Evolutionary conservation across 2,888 invertebrate genomes (phyloP), one percentile per base, ranked within the genome.

Genomic region (Amiota communis): DNA sequence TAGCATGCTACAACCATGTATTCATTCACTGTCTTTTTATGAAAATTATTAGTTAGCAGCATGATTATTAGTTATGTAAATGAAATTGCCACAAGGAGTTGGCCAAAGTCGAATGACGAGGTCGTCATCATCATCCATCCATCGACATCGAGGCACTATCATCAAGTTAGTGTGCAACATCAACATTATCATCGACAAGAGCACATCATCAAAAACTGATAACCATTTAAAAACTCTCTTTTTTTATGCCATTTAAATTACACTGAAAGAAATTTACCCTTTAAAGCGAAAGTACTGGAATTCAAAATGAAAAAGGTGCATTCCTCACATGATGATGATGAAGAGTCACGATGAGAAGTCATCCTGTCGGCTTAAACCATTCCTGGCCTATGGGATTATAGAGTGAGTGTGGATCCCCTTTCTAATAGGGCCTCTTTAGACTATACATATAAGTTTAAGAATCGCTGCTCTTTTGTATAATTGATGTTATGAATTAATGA

Each of bases 21-120:
- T 36, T 36, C 36, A 36, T 36, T 36, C 36, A 36, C 36, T 36
- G 36, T 36, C 8, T 36, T 36, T 36, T 36, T 36, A 36, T 36
- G 6, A 36, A 51, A 64, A 51, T 64, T 64, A 65, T 65, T 57
- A 53, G 56, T 46, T 57, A 12, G 20, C 64, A 46, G 67, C 59
- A 48, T 67, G 61, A 74, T 49, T 61, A 64, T 75, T 64, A 70
- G 63, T 49, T 68, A 71, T 75, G 75, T 73, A 71, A 75, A 75
- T 75, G 59, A 72, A 72, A 67, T 57, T 51, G 67, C 67, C 47
- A 51, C 47, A 15, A 47, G 67, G n/a, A 12, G n/a, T 15, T n/a
- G n/a, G 57, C 57, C 12, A 57, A 17, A 57, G 57, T 17, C 57
- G 13, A 20, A 48, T 65, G 65, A n/a, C 51, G 17, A 12, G n/a